phyloP scores from a whole-genome alignment of 1,140 invertebrate genomes.

The Zeugodacus cucurbitae region DNA sequence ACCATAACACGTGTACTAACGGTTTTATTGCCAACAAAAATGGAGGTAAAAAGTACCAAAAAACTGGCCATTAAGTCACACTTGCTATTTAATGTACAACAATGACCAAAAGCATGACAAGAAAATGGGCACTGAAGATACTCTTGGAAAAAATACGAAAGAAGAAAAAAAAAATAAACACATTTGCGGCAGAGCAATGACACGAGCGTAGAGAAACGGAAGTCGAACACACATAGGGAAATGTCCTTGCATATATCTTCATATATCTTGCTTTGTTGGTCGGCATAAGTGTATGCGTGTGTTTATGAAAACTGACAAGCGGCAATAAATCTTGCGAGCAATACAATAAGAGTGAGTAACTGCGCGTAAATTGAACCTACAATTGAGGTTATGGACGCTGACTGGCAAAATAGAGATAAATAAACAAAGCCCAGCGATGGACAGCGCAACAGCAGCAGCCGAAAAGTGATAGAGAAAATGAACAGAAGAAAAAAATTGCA shows the following conservation, averaged over 20 bases:
- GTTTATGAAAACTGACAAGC: slow-evolving; percentile 3
- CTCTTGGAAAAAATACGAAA: neutral
- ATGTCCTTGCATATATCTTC: neutral
- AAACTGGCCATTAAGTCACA: neutral
- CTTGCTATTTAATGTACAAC: neutral
- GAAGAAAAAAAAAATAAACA: neutral
- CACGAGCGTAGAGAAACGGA: neutral
- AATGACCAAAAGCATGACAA: neutral
- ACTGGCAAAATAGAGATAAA: neutral
- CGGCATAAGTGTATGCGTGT: neutral
- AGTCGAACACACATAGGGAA: neutral
- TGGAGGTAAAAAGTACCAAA: neutral
- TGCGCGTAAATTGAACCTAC: slow-evolving; percentile 12
- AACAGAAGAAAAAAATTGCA: neutral
- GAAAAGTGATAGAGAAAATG: neutral
- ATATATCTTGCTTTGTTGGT: neutral
- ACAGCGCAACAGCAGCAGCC: neutral
- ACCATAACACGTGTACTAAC: neutral
- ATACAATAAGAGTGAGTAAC: slow-evolving; percentile 27
- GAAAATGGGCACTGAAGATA: neutral
- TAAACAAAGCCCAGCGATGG: neutral
- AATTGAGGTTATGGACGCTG: neutral
- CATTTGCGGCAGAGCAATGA: neutral
- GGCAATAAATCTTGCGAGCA: slow-evolving; percentile 25
- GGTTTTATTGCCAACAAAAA: neutral